phyloP scores from a whole-genome alignment of 2,888 invertebrate genomes.

The Eupithecia inturbata region DNA sequence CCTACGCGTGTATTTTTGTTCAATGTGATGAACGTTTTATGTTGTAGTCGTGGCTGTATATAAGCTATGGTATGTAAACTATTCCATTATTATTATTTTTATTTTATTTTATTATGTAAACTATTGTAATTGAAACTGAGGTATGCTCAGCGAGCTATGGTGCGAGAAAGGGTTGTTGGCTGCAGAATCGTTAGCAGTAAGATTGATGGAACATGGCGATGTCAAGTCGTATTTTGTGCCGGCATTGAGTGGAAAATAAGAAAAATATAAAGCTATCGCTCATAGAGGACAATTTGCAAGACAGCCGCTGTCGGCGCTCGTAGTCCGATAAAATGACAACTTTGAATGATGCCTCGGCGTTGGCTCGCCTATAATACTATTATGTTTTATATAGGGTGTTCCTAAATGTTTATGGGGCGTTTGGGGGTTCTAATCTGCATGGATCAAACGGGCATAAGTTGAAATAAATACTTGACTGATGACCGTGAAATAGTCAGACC shows the following conservation, averaged over 20 bases:
- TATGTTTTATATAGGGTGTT: not conserved
- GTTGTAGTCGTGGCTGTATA: not conserved
- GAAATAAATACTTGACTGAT: not conserved
- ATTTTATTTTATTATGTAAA: too few species aligned
- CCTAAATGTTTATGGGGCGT: not conserved
- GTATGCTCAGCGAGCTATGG: conserved; percentile 15
- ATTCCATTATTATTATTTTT: too few species aligned
- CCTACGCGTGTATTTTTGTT: too few species aligned
- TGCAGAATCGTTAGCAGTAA: conserved; percentile 41
- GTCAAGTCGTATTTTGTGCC: conserved; percentile 45
- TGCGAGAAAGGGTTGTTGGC: conserved; percentile 28
- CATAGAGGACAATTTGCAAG: conserved; percentile 56
- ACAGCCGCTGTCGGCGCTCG: conserved; percentile 46
- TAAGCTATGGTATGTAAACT: conserved; percentile 4
- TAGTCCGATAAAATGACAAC: conserved; percentile 33
- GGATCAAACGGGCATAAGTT: not conserved
- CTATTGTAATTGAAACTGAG: not conserved
- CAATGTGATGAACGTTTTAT: not conserved
- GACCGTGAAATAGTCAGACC: not conserved
- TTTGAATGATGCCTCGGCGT: conserved; percentile 25
- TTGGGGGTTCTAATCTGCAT: not conserved
- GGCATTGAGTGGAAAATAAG: conserved; percentile 43
- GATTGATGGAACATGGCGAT: conserved; percentile 50
- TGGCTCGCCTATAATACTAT: not conserved
- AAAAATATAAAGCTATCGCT: conserved; percentile 53